Percentiles rank a stretch among this genome's conserved stretches.
These are phyloP conservation scores for Euphydryas editha DNA, from an alignment of 2,888 invertebrate species.

Conservation along the genomic window DNA sequence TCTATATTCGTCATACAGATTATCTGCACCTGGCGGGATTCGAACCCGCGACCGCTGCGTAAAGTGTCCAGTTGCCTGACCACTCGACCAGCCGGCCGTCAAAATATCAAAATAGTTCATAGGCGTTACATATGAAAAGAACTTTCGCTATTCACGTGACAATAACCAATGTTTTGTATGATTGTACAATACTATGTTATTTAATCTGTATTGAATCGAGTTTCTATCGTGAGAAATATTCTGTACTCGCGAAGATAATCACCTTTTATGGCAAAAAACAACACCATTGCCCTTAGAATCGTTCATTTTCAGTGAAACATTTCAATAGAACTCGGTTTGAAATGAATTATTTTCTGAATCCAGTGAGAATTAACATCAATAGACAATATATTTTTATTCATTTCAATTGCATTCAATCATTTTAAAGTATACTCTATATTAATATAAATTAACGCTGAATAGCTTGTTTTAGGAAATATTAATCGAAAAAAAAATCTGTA, in stretches of 20 bases:
- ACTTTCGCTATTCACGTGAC: constrained; percentile 6
- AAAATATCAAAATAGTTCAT: not conserved
- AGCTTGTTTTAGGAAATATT: no score
- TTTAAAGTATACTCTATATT: no score
- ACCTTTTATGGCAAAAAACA: constrained; percentile 13
- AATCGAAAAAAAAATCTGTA: no score
- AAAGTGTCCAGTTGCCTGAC: no score
- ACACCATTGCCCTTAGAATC: constrained; percentile 12
- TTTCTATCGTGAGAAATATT: constrained; percentile 18
- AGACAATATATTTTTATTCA: not conserved
- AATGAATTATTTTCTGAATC: not conserved
- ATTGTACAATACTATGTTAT: constrained; percentile 17
- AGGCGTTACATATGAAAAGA: not conserved
- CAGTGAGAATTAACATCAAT: not conserved
- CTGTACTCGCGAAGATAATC: constrained; percentile 15
- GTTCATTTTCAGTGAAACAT: not conserved
- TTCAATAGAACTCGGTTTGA: not conserved
- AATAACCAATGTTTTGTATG: constrained; percentile 10
- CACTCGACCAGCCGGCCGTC: no score
- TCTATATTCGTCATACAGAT: no score
- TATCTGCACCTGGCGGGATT: no score
- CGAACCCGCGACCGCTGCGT: no score
- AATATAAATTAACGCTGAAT: no score
- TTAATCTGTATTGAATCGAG: constrained; percentile 7
- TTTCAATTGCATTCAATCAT: not conserved